A percentile compares a stretch with the other conserved stretches of the same genome.
phyloP scores from a whole-genome alignment of 2,113 vertebrate species.

The Arenaria interpres region DNA sequence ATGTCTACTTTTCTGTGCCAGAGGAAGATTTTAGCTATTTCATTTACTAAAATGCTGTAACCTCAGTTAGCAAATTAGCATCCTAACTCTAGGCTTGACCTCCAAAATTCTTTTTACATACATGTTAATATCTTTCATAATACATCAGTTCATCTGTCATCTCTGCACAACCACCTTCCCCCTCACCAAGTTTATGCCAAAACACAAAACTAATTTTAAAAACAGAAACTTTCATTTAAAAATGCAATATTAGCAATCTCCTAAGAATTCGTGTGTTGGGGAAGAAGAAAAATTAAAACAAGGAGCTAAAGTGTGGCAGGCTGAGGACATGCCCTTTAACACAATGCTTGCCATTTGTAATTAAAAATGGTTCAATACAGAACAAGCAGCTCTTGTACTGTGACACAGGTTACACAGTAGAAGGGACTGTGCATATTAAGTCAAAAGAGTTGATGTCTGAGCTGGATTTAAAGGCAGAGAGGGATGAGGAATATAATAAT shows the following conservation, averaged over 20 bases:
- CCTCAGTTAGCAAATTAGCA: neutral
- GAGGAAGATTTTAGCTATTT: neutral
- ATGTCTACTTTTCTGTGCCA: neutral
- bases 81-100: neutral
- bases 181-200: neutral
- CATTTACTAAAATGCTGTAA: neutral
- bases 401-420: neutral
- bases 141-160: neutral
- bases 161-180: neutral
- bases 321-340: neutral
- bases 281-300: neutral
- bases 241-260: neutral
- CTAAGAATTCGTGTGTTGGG: neutral
- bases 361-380: neutral
- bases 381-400: neutral
- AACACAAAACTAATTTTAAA: neutral
- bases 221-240: neutral
- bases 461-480: neutral
- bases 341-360: neutral
- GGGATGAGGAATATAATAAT: neutral
- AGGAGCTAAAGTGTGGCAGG: neutral
- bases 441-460: neutral
- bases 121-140: neutral
- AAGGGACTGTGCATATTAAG: neutral
- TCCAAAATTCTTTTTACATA: neutral